Percentiles rank a stretch among this genome's conserved stretches.
Evolutionary conservation across 2,113 vertebrate species (phyloP).

Genomic region (Micronycteris hirsuta): DNA sequence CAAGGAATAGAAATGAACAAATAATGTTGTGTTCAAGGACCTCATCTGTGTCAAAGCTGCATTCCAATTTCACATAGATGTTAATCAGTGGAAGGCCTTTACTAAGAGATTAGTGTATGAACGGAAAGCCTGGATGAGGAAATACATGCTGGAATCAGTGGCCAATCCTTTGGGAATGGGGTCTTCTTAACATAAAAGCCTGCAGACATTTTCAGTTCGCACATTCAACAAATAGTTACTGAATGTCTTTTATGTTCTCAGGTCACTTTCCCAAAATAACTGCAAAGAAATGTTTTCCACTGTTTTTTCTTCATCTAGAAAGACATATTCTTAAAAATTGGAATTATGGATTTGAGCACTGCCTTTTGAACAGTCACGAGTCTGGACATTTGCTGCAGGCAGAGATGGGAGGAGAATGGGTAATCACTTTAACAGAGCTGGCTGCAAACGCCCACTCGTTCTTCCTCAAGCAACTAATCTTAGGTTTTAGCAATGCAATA

Average conservation of each 20-base stretch:
- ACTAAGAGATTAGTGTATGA: not conserved
- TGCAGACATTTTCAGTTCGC: slow-evolving; percentile 29
- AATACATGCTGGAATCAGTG: not conserved
- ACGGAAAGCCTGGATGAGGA: not conserved
- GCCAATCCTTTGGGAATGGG: not conserved
- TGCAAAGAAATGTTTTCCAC: slow-evolving; percentile 6
- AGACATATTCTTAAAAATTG: slow-evolving; percentile 47
- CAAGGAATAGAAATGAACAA: not conserved
- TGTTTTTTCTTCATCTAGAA: slow-evolving; percentile 32
- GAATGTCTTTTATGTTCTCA: slow-evolving; percentile 20
- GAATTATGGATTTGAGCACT: slow-evolving; percentile 32
- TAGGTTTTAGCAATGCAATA: slow-evolving; percentile 46
- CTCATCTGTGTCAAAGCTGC: not conserved
- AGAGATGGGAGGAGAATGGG: slow-evolving; percentile 24
- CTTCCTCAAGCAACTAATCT: slow-evolving; percentile 60
- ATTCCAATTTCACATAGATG: not conserved
- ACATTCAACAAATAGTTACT: slow-evolving; percentile 22
- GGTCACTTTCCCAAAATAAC: slow-evolving; percentile 36
- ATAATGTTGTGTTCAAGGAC: not conserved
- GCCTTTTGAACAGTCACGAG: slow-evolving; percentile 58
- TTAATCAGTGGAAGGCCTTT: not conserved
- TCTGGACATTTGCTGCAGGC: slow-evolving; percentile 54
- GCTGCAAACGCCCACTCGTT: slow-evolving; percentile 42
- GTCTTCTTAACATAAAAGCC: not conserved
- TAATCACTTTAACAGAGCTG: slow-evolving; percentile 57